phyloP scores from a whole-genome alignment of 2,888 invertebrate genomes.

The Hemaris fuciformis region DNA sequence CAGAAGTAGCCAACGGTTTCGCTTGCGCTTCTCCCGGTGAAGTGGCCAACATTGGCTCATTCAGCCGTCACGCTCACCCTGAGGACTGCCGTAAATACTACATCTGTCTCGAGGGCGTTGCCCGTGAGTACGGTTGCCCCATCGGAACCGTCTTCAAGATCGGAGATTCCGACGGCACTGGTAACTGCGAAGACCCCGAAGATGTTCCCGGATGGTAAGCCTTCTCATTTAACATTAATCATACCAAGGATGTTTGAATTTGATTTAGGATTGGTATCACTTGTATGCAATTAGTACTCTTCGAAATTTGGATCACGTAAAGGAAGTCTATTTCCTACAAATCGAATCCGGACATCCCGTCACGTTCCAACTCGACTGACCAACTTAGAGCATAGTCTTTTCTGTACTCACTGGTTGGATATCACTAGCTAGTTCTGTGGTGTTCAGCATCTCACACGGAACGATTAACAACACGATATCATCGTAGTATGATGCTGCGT shows the following conservation, averaged over 20 bases:
- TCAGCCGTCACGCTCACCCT: constrained; percentile 97
- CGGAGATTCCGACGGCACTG: constrained; percentile 93
- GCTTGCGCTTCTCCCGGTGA: constrained; percentile 91
- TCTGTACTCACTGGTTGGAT: constrained; percentile 58
- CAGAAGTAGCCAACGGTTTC: constrained; percentile 96
- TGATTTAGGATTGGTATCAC: background rate
- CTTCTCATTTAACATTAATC: constrained; percentile 10
- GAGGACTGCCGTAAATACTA: constrained; percentile 97
- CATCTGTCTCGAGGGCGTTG: constrained; percentile 94
- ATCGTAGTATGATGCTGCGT: constrained; percentile 34
- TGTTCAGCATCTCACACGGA: constrained; percentile 49
- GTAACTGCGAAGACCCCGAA: constrained; percentile 97
- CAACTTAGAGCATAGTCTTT: constrained; percentile 56
- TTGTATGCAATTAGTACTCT: background rate
- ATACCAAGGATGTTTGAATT: constrained; percentile 16
- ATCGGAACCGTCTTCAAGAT: constrained; percentile 98
- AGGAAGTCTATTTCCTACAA: constrained; percentile 10
- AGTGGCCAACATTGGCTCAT: constrained; percentile 91
- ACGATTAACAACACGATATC: constrained; percentile 54
- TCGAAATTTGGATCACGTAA: constrained; percentile 7
- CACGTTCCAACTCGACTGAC: constrained; percentile 62
- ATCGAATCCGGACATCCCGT: constrained; percentile 44
- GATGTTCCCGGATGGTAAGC: constrained; percentile 98
- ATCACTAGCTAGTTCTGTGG: constrained; percentile 61
- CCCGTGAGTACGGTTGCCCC: constrained; percentile 97